Evolutionary conservation across 2,797 vertebrate species (phyloP).

Genomic region (Oceanodroma leucorhoa): DNA sequence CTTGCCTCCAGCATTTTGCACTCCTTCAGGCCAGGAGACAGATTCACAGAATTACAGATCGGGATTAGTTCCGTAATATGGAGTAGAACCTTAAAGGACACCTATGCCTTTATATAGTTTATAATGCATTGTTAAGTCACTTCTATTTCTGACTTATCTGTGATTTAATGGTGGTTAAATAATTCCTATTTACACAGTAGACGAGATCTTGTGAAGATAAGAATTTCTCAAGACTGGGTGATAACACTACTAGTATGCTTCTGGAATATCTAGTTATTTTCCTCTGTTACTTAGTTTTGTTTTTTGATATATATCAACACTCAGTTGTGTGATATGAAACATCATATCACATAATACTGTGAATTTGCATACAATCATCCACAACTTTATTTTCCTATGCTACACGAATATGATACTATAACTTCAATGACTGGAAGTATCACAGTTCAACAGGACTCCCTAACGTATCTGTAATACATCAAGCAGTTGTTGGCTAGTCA

Average conservation of each 20-base stretch:
- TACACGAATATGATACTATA: not conserved
- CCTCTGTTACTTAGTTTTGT: not conserved
- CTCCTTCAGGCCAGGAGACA: not conserved
- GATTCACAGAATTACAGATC: not conserved
- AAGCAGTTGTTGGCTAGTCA: not conserved
- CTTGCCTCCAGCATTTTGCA: not conserved
- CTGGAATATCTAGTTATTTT: not conserved
- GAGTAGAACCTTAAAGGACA: not conserved
- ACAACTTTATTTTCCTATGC: not conserved
- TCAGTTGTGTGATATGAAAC: not conserved
- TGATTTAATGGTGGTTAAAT: not conserved
- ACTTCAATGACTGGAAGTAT: conserved; percentile 40
- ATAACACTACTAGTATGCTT: not conserved
- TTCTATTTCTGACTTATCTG: not conserved
- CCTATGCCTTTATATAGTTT: not conserved
- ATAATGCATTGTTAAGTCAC: not conserved
- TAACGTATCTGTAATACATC: not conserved
- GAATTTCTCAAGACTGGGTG: not conserved
- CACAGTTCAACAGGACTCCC: conserved; percentile 18
- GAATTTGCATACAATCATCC: not conserved
- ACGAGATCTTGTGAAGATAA: not conserved
- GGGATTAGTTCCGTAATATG: not conserved
- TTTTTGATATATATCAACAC: not conserved
- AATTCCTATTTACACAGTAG: not conserved
- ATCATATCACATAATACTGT: not conserved